Evolutionary conservation across 2,888 invertebrate species (phyloP).

Genomic region (Allygus modestus): DNA sequence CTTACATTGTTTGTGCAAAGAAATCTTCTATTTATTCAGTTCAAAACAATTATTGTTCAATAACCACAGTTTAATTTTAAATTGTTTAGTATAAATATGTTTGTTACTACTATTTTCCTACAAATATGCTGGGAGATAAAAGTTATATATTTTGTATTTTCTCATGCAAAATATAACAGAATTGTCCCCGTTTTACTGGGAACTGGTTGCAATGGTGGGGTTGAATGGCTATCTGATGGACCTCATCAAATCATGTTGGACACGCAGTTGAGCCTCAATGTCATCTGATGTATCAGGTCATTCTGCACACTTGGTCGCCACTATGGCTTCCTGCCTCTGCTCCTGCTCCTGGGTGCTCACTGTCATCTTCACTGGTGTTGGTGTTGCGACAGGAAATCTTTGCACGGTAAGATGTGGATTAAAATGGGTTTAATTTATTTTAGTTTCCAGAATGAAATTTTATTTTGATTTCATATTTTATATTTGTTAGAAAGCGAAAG

Average conservation of each 20-base stretch:
- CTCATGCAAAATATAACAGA: no score
- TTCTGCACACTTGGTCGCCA: background rate
- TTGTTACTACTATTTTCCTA: background rate
- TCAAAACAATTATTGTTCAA: no score
- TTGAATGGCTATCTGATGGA: constrained; percentile 48
- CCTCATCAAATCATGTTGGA: constrained; percentile 42
- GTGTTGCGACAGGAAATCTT: constrained; percentile 21
- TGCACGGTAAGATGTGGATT: constrained; percentile 28
- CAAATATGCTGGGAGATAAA: background rate
- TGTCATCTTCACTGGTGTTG: background rate
- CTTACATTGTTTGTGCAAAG: no score
- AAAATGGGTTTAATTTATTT: no score
- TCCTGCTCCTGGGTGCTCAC: background rate
- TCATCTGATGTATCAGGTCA: constrained; percentile 30
- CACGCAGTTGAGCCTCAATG: constrained; percentile 40
- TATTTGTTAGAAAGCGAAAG: no score
- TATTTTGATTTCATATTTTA: no score
- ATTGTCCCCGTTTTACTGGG: background rate
- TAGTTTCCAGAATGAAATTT: no score
- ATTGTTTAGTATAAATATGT: no score
- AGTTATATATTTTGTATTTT: background rate
- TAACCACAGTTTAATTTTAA: no score
- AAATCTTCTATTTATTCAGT: no score
- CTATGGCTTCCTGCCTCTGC: constrained; percentile 12
- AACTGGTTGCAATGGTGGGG: background rate